Base-by-base conservation (phyloP, 2,888 invertebrate species). In the Neoscelio sp. region DNA sequence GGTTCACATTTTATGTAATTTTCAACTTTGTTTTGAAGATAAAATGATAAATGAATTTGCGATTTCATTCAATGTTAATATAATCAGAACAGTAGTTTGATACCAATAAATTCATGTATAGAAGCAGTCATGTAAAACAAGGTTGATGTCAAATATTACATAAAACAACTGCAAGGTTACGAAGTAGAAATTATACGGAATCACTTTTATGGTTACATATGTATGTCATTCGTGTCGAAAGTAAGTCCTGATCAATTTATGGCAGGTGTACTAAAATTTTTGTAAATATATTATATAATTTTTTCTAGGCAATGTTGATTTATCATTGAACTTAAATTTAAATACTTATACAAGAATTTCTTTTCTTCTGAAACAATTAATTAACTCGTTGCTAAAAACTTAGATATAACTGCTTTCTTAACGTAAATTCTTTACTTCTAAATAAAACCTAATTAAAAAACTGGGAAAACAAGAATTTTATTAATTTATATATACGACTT, bases 101-200 rank as follows among this genome's bases (percentile, higher is more conserved):
- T 73, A 64, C 40, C 8, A 60, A 44, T 67, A 75, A 54, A 28
- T 75, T 58, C 33, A 60, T 20, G 62, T 62, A 23, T 40, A 52
- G 18, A 33, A 15, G 20, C 62, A 56, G 54, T 48, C 48, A 13
- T 13, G 54, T 48, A 46, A 71, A 73, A 62, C 78, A 71, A 78
- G 78, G 78, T 78, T 62, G 73, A 78, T 67, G 78, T 67, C 73
- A 70, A 67, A 40, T 60, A 62, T 73, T 68, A 58, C 65, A 15
- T 56, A 54, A 60, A 46, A 30, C 18, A 3, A 30, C 35, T 62
- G 28, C 60, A 60, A 67, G 75, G 75, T 56, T 26, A 26, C 18
- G 8, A 44, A 40, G 4, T 23, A 26, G 23, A 33, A 40, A 44
- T 54, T 68, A 48, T 56, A 26, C 62, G 35, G 52, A 50, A 26